Base-by-base conservation (phyloP, 2,113 vertebrate genomes). In the Mastomys natalensis region DNA sequence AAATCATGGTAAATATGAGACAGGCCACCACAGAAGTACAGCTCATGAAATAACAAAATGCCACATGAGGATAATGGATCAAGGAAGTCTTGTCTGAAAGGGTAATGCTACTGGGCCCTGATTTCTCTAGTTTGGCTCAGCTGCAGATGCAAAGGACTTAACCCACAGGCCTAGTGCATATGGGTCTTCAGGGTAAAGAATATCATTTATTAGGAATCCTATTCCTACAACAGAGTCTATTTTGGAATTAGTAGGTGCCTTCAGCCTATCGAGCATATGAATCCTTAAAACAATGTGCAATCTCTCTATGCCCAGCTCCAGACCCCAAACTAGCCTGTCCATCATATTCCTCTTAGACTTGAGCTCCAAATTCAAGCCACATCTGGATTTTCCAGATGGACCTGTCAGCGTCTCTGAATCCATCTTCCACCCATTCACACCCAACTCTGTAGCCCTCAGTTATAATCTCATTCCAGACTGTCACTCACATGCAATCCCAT, bases 261-360 rank as follows among this genome's bases (percentile, higher is more conserved):
- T 72, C 55, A 37, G 26, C 7, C 34, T 40, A 1, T 1, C 62
- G 15, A 60, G 16, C 1, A 60, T 91, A 26, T 55, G 9, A 9
- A 13, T 16, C n/a, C 15, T 85, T 64, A 64, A 64, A 53, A 53
- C 7, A 29, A 22, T 4, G 16, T 37, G 15, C 7, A 37, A 26
- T 68, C 16, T 29, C 37, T 37, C 43, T 82, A 40, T 55, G 11
- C 22, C 24, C 76, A 82, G 17, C 4, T 40, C 64, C 62, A 48
- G 5, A 5, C 3, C 48, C 26, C n/a, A 1, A 0, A 24, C 15
- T 48, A 82, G n/a, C 6, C 15, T 15, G 1, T n/a, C 74, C n/a
- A 0, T 19, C 43, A 60, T 34, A 22, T 19, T 60, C 74, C 37
- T 60, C 51, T 84, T 40, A 21, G 26, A 19, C 13, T 58, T 51